Evolutionary conservation across 2,113 vertebrate species (phyloP), one percentile per base, ranked within the genome.

Genomic region (Tautogolabrus adspersus): DNA sequence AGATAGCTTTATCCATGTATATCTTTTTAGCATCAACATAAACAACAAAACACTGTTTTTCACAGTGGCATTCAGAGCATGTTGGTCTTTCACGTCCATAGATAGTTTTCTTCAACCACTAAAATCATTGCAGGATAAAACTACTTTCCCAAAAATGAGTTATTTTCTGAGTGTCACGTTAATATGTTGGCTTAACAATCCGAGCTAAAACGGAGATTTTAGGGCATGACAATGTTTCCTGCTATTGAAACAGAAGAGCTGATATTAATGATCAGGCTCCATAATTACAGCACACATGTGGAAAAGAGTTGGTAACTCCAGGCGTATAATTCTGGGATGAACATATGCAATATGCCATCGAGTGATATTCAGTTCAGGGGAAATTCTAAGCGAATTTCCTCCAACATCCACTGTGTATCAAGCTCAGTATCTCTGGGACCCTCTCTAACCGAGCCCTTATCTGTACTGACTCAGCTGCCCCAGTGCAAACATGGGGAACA

Each of bases 401-500:
- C 66, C 37, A 78, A 71, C 77, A 87, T 58, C 75, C 76, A 72
- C 82, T 70, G 66, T 70, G 66, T 81, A 82, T 87, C 81, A 1
- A 65, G 23, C 70, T 59, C 58, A n/a, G 68, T 82, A 82, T 87
- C 82, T 87, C 37, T 75, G 87, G 79, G 80, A 83, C 75, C 64
- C 77, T 76, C 70, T 84, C 70, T 59, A 40, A 72, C 76, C 65
- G 66, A 75, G 69, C 86, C 82, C 90, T 94, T 92, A 93, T 93
- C 92, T 89, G 87, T 85, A 92, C 82, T 78, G 87, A 87, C 93
- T 93, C 93, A 93, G 93, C 92, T 92, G 88, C 81, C 77, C 71
- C 83, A 87, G 70, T 65, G 86, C 91, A 93, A 93, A 93, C 91
- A 93, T 65, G 21, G 75, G 30, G 80, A 88, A 93, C 90, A 91